Percentiles rank a stretch among this genome's conserved stretches.
Conservation (phyloP, 2,113 vertebrate genomes). For the Asarcornis scutulata region DNA sequence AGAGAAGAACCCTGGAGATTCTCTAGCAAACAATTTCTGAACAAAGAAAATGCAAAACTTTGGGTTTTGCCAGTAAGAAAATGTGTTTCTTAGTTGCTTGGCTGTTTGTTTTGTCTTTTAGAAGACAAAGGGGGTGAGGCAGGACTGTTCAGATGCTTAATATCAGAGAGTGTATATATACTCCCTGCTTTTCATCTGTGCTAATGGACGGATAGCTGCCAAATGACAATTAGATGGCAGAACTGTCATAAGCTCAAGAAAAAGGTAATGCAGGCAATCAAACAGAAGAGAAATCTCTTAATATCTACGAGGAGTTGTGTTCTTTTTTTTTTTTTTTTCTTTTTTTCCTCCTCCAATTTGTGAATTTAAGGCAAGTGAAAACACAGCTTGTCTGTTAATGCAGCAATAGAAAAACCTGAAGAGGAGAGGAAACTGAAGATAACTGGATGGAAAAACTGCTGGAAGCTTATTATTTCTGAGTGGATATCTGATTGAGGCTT, state of each 20-base stretch:
- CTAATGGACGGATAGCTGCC: not conserved
- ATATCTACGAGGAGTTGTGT: not conserved
- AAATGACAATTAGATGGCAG: not conserved
- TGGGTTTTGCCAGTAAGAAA: not conserved
- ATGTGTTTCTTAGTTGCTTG: not conserved
- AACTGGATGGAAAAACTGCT: constrained; percentile 21
- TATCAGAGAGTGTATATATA: not conserved
- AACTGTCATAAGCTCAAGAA: not conserved
- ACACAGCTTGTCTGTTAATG: not conserved
- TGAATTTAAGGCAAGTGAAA: not conserved
- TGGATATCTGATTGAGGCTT: constrained; percentile 3
- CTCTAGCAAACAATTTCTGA: not conserved
- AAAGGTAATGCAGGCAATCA: not conserved
- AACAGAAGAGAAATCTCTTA: not conserved
- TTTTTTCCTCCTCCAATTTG: not conserved
- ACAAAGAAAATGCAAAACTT: not conserved
- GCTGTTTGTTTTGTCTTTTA: not conserved
- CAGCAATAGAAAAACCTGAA: not conserved
- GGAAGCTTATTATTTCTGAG: constrained; percentile 41
- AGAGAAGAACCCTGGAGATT: not conserved
- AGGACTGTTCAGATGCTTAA: not conserved
- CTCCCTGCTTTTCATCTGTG: not conserved
- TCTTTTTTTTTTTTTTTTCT: not conserved
- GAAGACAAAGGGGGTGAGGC: not conserved
- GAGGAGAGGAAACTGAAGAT: not conserved